These are phyloP conservation scores for Nothura maculosa DNA, from an alignment of 2,797 vertebrate species.

Conservation along the genomic window DNA sequence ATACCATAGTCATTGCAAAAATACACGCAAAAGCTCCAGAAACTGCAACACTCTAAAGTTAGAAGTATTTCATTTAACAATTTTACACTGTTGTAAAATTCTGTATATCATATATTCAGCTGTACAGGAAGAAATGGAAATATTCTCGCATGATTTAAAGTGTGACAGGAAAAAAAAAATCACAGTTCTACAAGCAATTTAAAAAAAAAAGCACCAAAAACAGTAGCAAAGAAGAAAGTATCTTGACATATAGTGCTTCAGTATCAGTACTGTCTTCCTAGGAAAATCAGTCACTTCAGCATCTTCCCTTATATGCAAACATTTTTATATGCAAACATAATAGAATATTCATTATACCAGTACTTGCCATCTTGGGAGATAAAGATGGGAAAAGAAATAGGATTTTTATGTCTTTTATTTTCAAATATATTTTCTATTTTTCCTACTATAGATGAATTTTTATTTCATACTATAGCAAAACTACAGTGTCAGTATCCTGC, in stretches of 20 bases:
- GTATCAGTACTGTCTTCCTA: not conserved
- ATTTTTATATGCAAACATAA: not conserved
- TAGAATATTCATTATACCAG: not conserved
- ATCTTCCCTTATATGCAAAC: not conserved
- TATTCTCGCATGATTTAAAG: not conserved
- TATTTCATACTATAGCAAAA: not conserved
- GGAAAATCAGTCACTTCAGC: not conserved
- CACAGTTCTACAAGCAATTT: not conserved
- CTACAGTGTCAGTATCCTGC: rapidly evolving
- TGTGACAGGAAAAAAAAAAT: not conserved
- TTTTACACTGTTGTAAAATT: not conserved
- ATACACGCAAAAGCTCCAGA: not conserved
- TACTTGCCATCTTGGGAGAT: not conserved
- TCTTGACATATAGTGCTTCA: not conserved
- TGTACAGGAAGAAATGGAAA: not conserved
- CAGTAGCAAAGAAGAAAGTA: not conserved
- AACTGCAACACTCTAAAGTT: not conserved
- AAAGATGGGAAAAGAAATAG: not conserved
- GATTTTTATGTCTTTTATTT: not conserved
- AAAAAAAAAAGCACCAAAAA: not conserved
- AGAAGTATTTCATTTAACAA: not conserved
- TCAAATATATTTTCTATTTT: not conserved
- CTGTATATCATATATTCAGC: not conserved
- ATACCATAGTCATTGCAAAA: not conserved
- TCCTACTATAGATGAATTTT: not conserved